phyloP scores from a whole-genome alignment of 2,113 vertebrate genomes.

The Acrocephalus kingi region DNA sequence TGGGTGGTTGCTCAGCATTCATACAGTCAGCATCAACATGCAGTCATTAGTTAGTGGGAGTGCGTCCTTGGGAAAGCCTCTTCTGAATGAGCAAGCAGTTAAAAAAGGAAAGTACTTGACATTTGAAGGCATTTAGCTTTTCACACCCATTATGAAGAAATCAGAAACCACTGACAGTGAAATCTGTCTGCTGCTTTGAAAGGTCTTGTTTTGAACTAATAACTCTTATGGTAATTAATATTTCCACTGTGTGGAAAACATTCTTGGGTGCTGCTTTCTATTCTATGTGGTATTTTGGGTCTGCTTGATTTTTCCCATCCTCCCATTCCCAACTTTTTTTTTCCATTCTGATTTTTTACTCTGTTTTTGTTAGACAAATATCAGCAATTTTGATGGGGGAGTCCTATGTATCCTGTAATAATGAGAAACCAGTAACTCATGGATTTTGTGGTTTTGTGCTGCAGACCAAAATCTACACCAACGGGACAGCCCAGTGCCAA shows the following conservation, averaged over 20 bases:
- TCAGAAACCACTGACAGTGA: background rate
- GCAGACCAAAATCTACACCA: conserved; percentile 93
- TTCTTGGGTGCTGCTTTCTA: conserved; percentile 2
- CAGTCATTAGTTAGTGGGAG: background rate
- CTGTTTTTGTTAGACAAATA: background rate
- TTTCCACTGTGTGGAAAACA: background rate
- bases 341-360: background rate
- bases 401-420: background rate
- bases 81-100: background rate
- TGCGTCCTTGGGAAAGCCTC: background rate
- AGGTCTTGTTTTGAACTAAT: conserved; percentile 30
- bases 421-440: background rate
- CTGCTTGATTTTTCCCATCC: background rate
- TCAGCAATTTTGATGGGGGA: background rate
- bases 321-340: background rate
- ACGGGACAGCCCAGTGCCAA: conserved; percentile 94
- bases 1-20: background rate
- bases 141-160: background rate
- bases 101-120: background rate
- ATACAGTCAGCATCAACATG: background rate
- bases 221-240: background rate
- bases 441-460: conserved; percentile 26
- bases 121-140: background rate
- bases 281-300: conserved; percentile 45
- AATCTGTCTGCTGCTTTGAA: background rate